These are phyloP conservation scores for Reticulitermes speratus DNA, from an alignment of 1,140 invertebrate genomes.

Conservation along the genomic window DNA sequence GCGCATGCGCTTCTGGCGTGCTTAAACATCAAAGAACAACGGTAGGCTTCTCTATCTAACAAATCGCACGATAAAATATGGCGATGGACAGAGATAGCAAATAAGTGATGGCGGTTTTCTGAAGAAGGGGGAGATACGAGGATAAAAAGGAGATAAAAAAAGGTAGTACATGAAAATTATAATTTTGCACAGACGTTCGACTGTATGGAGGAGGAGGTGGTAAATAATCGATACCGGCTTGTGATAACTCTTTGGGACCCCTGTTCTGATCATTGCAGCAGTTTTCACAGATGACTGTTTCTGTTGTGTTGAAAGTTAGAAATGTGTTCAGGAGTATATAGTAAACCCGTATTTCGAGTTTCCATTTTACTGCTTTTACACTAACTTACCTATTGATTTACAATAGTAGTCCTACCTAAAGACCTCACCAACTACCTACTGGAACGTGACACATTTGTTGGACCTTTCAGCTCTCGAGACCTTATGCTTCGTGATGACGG, in stretches of 20 bases:
- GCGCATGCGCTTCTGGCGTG: constrained; percentile 44
- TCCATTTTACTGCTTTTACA: too few relatives aligned
- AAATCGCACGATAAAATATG: constrained; percentile 37
- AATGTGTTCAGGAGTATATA: too few relatives aligned
- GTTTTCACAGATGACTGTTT: too few relatives aligned
- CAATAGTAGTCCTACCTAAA: too few relatives aligned
- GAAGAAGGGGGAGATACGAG: not conserved
- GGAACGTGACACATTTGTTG: too few relatives aligned
- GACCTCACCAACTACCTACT: too few relatives aligned
- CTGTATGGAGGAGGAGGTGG: not conserved
- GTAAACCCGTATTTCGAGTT: too few relatives aligned
- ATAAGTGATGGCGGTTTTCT: not conserved
- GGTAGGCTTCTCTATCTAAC: constrained; percentile 18
- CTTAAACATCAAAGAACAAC: constrained; percentile 26
- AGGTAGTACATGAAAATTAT: not conserved
- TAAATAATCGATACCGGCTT: not conserved
- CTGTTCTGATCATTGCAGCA: too few relatives aligned
- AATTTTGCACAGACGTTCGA: not conserved
- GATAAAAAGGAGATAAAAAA: not conserved
- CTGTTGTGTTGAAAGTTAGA: too few relatives aligned
- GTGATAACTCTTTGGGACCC: not conserved
- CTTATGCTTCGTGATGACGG: too few relatives aligned
- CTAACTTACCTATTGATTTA: too few relatives aligned
- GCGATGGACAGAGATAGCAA: constrained; percentile 34
- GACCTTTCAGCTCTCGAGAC: too few relatives aligned